These are phyloP conservation scores for Sisyra terminalis DNA, from an alignment of 2,888 invertebrate genomes.

Conservation along the genomic window DNA sequence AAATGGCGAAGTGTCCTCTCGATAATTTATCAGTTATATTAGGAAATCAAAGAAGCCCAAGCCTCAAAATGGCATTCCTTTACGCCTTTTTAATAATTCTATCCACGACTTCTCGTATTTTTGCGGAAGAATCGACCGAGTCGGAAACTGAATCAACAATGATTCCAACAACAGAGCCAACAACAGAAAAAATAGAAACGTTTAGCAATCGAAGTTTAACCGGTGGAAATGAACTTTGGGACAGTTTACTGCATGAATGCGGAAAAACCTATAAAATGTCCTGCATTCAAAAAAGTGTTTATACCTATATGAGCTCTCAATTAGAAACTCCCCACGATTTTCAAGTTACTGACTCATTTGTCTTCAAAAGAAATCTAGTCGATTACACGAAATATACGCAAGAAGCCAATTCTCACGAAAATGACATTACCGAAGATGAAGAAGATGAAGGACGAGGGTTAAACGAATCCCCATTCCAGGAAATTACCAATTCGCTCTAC, in stretches of 20 bases:
- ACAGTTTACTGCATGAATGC: constrained; percentile 55
- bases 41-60: no score
- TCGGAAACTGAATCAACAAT: no score
- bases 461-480: constrained; percentile 42
- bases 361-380: constrained; percentile 45
- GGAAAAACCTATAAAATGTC: constrained; percentile 43
- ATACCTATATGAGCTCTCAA: constrained; percentile 50
- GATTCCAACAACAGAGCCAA: no score
- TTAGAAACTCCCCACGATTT: constrained; percentile 46
- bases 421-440: constrained; percentile 21
- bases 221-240: constrained; percentile 52
- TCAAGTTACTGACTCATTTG: constrained; percentile 44
- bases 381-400: constrained; percentile 36
- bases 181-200: no score
- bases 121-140: no score
- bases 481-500: constrained; percentile 54
- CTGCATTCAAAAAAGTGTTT: constrained; percentile 64
- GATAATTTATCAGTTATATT: no score
- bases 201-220: constrained; percentile 13
- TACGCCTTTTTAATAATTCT: no score
- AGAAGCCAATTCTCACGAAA: constrained; percentile 30
- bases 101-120: no score
- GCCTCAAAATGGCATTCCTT: no score
- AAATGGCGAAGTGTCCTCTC: no score
- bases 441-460: constrained; percentile 24